Evolutionary conservation across 2,113 vertebrate genomes (phyloP).

Genomic region (mouse (Mus musculus)): GRCm39 chr13:17092501-17093000

Average conservation of each 20-base stretch:
- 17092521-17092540: too few relatives aligned
- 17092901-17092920: neutral
- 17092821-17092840: neutral
- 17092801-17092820: neutral
- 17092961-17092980: neutral
- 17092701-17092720: slow-evolving; percentile 45
- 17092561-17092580: too few relatives aligned
- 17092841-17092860: slow-evolving; percentile 36
- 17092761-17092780: neutral
- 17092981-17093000: neutral
- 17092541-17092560: too few relatives aligned
- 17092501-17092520: too few relatives aligned
- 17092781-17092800: neutral
- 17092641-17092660: neutral
- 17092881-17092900: neutral
- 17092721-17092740: neutral
- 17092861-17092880: neutral
- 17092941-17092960: neutral
- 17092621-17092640: neutral
- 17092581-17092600: too few relatives aligned
- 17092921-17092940: neutral
- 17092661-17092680: slow-evolving; percentile 5
- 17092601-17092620: too few relatives aligned
- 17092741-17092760: neutral
- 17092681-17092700: slow-evolving; percentile 7